These are phyloP conservation scores for Brassicogethes aeneus DNA, from an alignment of 2,888 invertebrate species.

Conservation along the genomic window DNA sequence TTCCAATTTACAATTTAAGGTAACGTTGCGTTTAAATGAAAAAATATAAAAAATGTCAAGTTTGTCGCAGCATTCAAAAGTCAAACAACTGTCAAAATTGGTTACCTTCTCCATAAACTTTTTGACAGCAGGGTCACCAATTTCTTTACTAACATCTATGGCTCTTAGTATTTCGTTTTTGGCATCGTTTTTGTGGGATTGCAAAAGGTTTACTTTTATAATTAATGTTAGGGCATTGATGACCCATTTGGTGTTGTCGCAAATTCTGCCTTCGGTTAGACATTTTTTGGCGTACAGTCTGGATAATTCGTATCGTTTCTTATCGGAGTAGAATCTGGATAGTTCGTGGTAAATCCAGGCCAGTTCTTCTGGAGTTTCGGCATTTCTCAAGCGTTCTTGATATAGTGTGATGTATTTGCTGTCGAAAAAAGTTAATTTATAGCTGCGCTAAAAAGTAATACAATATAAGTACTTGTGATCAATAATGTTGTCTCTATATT, in stretches of 20 bases:
- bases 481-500: conserved; percentile 30
- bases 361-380: conserved; percentile 36
- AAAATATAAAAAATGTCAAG: no score
- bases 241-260: conserved; percentile 36
- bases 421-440: no score
- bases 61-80: no score
- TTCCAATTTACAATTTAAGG: no score
- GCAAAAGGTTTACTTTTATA: conserved; percentile 38
- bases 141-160: conserved; percentile 27
- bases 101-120: conserved; percentile 27
- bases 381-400: conserved; percentile 28
- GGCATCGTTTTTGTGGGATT: conserved; percentile 43
- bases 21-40: no score
- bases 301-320: conserved; percentile 39
- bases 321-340: conserved; percentile 36
- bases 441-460: no score
- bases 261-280: conserved; percentile 31
- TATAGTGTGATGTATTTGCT: conserved; percentile 24
- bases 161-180: conserved; percentile 32
- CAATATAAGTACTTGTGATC: conserved; percentile 26
- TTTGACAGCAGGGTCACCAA: neutral
- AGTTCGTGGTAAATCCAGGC: conserved; percentile 44
- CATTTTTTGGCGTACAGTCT: conserved; percentile 37
- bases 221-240: conserved; percentile 40
- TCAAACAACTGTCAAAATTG: no score